These are phyloP conservation scores for Sisyra terminalis DNA, from an alignment of 2,888 invertebrate genomes.

Conservation along the genomic window DNA sequence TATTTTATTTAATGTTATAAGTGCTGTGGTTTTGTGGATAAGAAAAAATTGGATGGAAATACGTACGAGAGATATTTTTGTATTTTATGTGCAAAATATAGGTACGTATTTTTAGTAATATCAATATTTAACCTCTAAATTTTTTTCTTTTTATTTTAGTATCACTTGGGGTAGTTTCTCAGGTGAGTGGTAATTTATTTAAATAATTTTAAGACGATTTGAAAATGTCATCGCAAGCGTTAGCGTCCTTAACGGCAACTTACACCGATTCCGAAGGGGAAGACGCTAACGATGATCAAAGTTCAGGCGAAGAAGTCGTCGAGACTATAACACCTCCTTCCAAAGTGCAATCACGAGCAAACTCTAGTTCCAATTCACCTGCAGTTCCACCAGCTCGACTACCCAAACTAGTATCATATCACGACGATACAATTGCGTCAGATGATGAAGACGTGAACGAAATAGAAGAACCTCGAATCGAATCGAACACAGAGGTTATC, in stretches of 20 bases:
- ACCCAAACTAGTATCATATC: slow-evolving; percentile 30
- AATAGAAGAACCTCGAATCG: slow-evolving; percentile 12
- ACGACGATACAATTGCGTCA: slow-evolving; percentile 46
- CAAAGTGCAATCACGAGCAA: slow-evolving; percentile 28
- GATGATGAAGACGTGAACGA: slow-evolving; percentile 44
- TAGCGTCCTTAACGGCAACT: slow-evolving; percentile 73
- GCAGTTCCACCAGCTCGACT: slow-evolving; percentile 20
- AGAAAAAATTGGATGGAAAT: too few species aligned
- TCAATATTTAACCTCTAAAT: too few species aligned
- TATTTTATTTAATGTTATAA: too few species aligned
- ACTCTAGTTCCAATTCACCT: slow-evolving; percentile 25
- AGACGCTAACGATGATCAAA: slow-evolving; percentile 44
- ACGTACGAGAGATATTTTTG: too few species aligned
- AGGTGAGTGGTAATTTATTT: too few species aligned
- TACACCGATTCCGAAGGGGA: slow-evolving; percentile 88
- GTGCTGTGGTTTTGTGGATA: too few species aligned
- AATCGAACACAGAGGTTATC: slow-evolving; percentile 7
- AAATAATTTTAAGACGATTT: neutral
- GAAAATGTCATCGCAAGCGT: slow-evolving; percentile 39
- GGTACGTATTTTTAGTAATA: too few species aligned
- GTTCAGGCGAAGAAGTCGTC: slow-evolving; percentile 19
- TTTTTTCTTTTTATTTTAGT: too few species aligned
- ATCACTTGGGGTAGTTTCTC: too few species aligned
- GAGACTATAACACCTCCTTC: slow-evolving; percentile 19
- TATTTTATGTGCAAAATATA: too few species aligned